Conservation (phyloP, 2,888 invertebrate genomes). For the Tetragnatha montana region DNA sequence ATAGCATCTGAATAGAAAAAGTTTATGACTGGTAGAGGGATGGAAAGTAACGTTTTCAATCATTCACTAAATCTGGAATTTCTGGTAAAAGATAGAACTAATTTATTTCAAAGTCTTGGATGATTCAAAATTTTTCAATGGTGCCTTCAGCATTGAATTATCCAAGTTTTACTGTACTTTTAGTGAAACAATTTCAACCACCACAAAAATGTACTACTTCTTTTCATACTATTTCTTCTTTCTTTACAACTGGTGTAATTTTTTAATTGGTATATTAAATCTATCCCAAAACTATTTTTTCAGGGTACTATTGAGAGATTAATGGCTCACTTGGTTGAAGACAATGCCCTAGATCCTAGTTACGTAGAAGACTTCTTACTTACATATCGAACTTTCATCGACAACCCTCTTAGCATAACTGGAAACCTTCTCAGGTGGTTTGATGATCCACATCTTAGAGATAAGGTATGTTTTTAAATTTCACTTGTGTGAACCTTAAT, state of each 20-base stretch:
- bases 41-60: too few species aligned
- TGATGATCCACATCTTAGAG: slow-evolving; percentile 81
- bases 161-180: not conserved
- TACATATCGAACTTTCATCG: slow-evolving; percentile 96
- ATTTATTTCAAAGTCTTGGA: too few species aligned
- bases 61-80: too few species aligned
- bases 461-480: slow-evolving; percentile 74
- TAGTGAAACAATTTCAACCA: not conserved
- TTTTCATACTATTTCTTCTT: not conserved
- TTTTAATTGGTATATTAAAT: not conserved
- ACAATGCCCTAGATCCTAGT: slow-evolving; percentile 96
- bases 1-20: too few species aligned
- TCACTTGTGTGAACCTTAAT: not conserved
- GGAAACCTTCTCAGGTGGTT: slow-evolving; percentile 93
- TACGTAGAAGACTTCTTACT: slow-evolving; percentile 99
- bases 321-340: slow-evolving; percentile 95
- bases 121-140: too few species aligned
- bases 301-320: slow-evolving; percentile 90
- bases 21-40: too few species aligned
- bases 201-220: not conserved
- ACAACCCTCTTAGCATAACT: slow-evolving; percentile 89
- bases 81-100: too few species aligned
- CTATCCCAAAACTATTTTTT: not conserved
- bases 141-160: too few species aligned
- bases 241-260: not conserved